Conservation (phyloP, 2,888 invertebrate genomes). For the Limenitis camilla region DNA sequence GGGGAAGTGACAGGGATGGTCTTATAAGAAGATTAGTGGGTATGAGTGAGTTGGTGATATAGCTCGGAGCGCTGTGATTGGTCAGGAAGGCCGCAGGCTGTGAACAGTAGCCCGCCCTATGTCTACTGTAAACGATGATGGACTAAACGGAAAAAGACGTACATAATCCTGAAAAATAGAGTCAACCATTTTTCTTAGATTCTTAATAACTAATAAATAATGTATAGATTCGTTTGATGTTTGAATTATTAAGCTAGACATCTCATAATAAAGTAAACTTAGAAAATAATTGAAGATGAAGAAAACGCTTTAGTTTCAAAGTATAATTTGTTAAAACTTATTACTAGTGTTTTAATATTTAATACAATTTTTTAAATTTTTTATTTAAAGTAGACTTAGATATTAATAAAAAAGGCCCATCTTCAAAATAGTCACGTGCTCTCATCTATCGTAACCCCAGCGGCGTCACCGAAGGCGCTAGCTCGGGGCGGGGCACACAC, state of each 20-base stretch:
- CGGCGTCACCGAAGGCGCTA: conserved; percentile 53
- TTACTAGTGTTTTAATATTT: too few relatives aligned
- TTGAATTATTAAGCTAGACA: not conserved
- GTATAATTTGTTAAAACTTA: too few relatives aligned
- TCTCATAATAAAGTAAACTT: not conserved
- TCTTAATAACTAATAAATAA: not conserved
- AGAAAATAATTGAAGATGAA: not conserved
- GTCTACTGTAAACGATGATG: conserved; percentile 70
- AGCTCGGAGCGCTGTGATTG: conserved; percentile 75
- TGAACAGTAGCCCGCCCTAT: conserved; percentile 76
- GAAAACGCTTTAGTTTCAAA: not conserved
- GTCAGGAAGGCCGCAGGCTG: conserved; percentile 75
- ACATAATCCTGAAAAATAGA: conserved; percentile 31
- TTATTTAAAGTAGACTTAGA: too few relatives aligned
- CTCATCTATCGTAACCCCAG: conserved; percentile 32
- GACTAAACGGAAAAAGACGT: conserved; percentile 44
- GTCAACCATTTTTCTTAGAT: not conserved
- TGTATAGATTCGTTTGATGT: too few relatives aligned
- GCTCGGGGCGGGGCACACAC: conserved; percentile 58
- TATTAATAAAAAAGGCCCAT: conserved; percentile 8
- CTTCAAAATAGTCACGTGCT: conserved; percentile 33
- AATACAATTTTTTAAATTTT: too few relatives aligned
- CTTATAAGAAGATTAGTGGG: conserved; percentile 40
- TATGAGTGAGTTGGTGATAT: conserved; percentile 53
- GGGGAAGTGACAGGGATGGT: conserved; percentile 61